Evolutionary conservation across 23 tunicate genomes (phyloP).

Genomic region (Halocynthia aurantium): DNA sequence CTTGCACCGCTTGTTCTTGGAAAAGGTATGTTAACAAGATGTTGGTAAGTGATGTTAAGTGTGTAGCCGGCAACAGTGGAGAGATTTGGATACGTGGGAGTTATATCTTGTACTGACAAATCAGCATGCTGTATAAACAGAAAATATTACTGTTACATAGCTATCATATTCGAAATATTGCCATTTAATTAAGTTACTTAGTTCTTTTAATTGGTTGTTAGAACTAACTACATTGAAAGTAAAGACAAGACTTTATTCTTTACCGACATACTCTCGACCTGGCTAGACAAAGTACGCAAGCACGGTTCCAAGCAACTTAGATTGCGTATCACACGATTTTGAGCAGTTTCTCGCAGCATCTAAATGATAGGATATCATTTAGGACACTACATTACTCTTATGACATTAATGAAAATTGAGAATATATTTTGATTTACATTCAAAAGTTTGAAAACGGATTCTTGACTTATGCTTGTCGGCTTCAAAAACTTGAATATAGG

Average conservation of each 20-base stretch:
- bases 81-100: not conserved
- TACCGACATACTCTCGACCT: slow-evolving; percentile 58
- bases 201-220: too few relatives aligned
- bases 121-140: slow-evolving; percentile 12
- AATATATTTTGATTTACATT: slow-evolving; percentile 18
- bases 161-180: too few relatives aligned
- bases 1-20: slow-evolving; percentile 88
- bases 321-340: slow-evolving; percentile 45
- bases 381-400: too few relatives aligned
- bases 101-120: slow-evolving; percentile 3
- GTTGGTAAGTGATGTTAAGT: slow-evolving; percentile 13
- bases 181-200: too few relatives aligned
- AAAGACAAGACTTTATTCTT: slow-evolving; percentile 1
- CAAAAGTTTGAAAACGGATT: slow-evolving; percentile 5
- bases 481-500: slow-evolving; percentile 50
- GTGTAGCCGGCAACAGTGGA: not conserved
- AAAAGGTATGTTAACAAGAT: slow-evolving; percentile 61
- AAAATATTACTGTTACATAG: too few relatives aligned
- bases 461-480: slow-evolving; percentile 18
- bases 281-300: slow-evolving; percentile 37
- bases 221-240: not conserved
- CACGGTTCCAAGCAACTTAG: slow-evolving; percentile 75
- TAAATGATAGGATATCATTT: not conserved
- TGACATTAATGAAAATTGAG: not conserved
- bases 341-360: slow-evolving; percentile 72